These are phyloP conservation scores for Quadriops clusia DNA, from an alignment of 2,888 invertebrate species.

Conservation along the genomic window DNA sequence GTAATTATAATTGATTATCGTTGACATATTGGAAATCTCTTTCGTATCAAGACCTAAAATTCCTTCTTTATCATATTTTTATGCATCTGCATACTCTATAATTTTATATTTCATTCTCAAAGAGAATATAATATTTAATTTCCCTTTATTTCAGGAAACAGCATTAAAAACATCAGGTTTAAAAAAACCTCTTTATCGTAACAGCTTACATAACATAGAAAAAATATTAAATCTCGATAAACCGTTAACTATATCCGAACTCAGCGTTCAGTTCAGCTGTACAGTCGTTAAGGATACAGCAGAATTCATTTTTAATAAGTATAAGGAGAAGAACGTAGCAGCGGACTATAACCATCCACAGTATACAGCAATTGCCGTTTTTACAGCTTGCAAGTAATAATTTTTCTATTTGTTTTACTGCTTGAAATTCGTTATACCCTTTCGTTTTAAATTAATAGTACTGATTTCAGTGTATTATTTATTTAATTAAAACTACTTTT, in stretches of 20 bases:
- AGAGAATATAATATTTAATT: slow-evolving; percentile 3
- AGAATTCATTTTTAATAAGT: slow-evolving; percentile 42
- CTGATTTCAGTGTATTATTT: slow-evolving; percentile 1
- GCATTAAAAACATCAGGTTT: slow-evolving; percentile 47
- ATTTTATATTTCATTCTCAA: neutral
- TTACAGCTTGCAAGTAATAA: slow-evolving; percentile 48
- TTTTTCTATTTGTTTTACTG: slow-evolving; percentile 3
- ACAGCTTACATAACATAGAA: slow-evolving; percentile 44
- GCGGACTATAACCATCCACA: slow-evolving; percentile 49
- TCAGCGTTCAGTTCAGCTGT: slow-evolving; percentile 48
- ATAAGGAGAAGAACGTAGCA: slow-evolving; percentile 39
- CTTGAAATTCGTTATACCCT: neutral
- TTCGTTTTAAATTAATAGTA: neutral
- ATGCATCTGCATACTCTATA: neutral
- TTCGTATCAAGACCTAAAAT: too few species aligned
- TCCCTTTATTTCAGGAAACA: slow-evolving; percentile 37
- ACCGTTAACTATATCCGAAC: slow-evolving; percentile 39
- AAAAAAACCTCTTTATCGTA: slow-evolving; percentile 43
- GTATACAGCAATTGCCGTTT: slow-evolving; percentile 52
- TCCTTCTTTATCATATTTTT: neutral
- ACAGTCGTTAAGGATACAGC: slow-evolving; percentile 38
- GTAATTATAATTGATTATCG: too few species aligned
- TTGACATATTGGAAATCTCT: too few species aligned
- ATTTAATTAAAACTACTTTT: slow-evolving; percentile 4
- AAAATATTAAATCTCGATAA: slow-evolving; percentile 49